These are phyloP conservation scores for Syngnathus acus DNA, from an alignment of 2,797 vertebrate genomes.

Conservation along the genomic window DNA sequence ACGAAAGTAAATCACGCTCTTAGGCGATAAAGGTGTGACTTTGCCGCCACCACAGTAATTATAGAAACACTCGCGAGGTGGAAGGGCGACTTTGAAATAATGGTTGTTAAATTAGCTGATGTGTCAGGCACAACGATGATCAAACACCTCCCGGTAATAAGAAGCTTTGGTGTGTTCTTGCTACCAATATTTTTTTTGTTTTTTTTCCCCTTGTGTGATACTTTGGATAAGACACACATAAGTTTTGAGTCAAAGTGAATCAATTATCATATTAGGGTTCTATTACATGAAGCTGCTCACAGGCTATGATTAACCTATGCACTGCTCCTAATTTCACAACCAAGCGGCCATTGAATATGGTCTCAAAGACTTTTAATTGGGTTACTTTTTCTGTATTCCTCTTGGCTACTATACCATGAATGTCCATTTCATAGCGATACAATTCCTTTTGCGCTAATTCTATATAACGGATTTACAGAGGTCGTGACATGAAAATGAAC, in stretches of 20 bases:
- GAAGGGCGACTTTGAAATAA: constrained; percentile 44
- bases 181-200: neutral
- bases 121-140: constrained; percentile 42
- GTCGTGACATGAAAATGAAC: constrained; percentile 15
- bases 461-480: constrained; percentile 45
- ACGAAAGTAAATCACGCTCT: constrained; percentile 24
- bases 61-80: constrained; percentile 40
- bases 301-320: constrained; percentile 75
- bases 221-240: constrained; percentile 63
- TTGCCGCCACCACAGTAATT: constrained; percentile 40
- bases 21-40: constrained; percentile 29
- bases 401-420: constrained; percentile 55
- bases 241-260: constrained; percentile 62
- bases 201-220: constrained; percentile 36
- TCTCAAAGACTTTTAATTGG: constrained; percentile 69
- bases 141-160: constrained; percentile 42
- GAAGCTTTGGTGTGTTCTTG: constrained; percentile 20
- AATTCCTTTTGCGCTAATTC: constrained; percentile 47
- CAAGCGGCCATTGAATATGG: constrained; percentile 61
- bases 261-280: constrained; percentile 64
- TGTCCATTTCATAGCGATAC: constrained; percentile 39
- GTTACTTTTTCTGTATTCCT: constrained; percentile 55
- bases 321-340: constrained; percentile 65
- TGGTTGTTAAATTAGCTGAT: constrained; percentile 49
- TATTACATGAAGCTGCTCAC: constrained; percentile 67